Evolutionary conservation across 2,888 invertebrate genomes (phyloP).

Genomic region (Eupithecia vulgata): DNA sequence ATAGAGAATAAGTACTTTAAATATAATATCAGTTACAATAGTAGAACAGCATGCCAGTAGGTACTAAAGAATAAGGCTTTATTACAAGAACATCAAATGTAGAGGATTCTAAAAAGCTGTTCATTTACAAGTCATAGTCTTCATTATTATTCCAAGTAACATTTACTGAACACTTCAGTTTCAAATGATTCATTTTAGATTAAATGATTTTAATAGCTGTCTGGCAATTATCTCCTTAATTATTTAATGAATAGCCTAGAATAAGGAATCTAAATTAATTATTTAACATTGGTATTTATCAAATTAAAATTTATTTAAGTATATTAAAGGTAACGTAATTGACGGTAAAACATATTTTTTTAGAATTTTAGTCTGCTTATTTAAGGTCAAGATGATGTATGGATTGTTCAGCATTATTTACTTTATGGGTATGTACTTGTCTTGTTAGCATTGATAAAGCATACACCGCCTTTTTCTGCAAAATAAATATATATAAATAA

Average conservation of each 20-base stretch:
- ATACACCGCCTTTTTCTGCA: no score
- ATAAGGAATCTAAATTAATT: background rate
- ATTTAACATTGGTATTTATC: background rate
- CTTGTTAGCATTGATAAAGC: no score
- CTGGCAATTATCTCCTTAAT: background rate
- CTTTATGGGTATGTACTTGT: no score
- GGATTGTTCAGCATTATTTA: background rate
- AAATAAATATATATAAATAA: no score
- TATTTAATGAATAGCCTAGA: background rate
- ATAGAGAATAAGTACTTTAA: no score
- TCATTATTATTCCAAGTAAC: constrained; percentile 4
- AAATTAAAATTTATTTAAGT: background rate
- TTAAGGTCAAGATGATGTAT: background rate
- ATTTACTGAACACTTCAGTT: constrained; percentile 20
- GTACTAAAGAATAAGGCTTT: no score
- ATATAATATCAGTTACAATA: no score
- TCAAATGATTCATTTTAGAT: constrained; percentile 19
- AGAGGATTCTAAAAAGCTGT: background rate
- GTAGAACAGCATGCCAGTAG: no score
- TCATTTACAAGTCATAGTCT: background rate
- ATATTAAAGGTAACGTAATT: no score
- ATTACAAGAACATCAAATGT: no score
- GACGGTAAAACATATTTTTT: no score
- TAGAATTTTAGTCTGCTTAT: background rate
- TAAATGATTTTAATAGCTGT: constrained; percentile 16